Base-by-base conservation (phyloP, 1,140 invertebrate species). In the Chironomus tepperi region DNA sequence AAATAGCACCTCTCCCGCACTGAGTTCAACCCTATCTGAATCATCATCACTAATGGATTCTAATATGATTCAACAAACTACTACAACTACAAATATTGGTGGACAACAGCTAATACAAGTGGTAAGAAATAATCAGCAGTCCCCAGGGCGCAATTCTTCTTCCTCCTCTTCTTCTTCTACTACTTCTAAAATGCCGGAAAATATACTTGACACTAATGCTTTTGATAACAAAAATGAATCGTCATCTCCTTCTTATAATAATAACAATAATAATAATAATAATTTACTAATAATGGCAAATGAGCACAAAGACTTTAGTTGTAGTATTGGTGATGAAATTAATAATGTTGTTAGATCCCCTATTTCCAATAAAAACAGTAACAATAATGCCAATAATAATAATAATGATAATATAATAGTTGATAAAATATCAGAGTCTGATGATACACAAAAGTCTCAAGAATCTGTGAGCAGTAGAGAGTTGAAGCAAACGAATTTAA, bases 261-360 rank as follows among this genome's bases (percentile, higher is more conserved):
- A 34, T 34, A 34, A 34, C 5, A 57, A 57, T 57, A 57, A 57
- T 15, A 47, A 10, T 47, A 47, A 47, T 10, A 70, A 70, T 70
- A 70, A 70, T 21, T 70, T 70, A 70, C 65, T 70, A 70, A 70
- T 70, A 15, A 70, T 70, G 18, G 65, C 65, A 19, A 70, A 70
- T 70, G 65, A 70, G 16, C 65, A 70, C 65, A 70, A 70, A 70
- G 65, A 70, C 9, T 70, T 70, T 70, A 70, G 65, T 70, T 70
- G 65, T 70, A 70, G 65, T 70, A 21, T 70, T 70, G 65, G 65
- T 70, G 65, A 70, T 70, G 65, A 70, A 70, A 19, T 10, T 70
- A 21, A 34, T 34, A 34, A 34, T 34, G 24, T 34, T 34, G 24
- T 70, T 70, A 19, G 65, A 18, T 21, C 65, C 65, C 47, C 47